Percentiles rank a stretch among this genome's conserved stretches.
Conservation (phyloP, 2,797 vertebrate species). For the Xiphophorus birchmanni region DNA sequence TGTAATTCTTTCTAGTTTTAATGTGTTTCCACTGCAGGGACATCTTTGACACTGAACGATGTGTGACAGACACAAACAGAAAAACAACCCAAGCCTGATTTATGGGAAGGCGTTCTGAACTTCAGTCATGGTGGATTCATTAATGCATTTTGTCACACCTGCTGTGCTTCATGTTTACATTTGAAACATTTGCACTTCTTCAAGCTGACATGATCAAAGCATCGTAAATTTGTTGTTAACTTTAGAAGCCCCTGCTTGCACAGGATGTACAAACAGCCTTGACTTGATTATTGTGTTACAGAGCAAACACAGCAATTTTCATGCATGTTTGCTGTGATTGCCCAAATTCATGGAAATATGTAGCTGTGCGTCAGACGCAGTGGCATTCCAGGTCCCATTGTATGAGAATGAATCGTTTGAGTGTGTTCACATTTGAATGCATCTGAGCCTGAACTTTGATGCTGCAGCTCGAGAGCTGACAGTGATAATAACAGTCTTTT, state of each 20-base stretch:
- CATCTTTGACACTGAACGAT: background rate
- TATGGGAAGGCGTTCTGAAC: background rate
- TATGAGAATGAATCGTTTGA: background rate
- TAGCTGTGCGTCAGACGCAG: background rate
- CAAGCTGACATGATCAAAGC: background rate
- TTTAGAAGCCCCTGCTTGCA: background rate
- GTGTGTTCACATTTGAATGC: background rate
- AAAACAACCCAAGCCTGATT: background rate
- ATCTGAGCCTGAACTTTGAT: conserved; percentile 5
- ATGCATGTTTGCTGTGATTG: background rate
- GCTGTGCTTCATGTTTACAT: conserved; percentile 1
- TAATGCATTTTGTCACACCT: conserved; percentile 4
- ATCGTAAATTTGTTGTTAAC: background rate
- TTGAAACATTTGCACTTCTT: background rate
- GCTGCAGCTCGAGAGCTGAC: conserved; percentile 8
- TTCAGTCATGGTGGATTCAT: background rate
- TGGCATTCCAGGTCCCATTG: background rate
- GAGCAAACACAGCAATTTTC: background rate
- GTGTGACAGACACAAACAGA: background rate
- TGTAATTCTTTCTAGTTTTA: conserved; percentile 26
- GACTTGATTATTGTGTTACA: background rate
- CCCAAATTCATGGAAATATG: background rate
- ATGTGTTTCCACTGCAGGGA: conserved; percentile 10
- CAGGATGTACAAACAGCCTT: background rate
- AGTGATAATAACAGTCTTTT: background rate